Percentiles rank a stretch among this genome's conserved stretches.
phyloP scores from a whole-genome alignment of 2,113 vertebrate species.

The Uria lomvia region DNA sequence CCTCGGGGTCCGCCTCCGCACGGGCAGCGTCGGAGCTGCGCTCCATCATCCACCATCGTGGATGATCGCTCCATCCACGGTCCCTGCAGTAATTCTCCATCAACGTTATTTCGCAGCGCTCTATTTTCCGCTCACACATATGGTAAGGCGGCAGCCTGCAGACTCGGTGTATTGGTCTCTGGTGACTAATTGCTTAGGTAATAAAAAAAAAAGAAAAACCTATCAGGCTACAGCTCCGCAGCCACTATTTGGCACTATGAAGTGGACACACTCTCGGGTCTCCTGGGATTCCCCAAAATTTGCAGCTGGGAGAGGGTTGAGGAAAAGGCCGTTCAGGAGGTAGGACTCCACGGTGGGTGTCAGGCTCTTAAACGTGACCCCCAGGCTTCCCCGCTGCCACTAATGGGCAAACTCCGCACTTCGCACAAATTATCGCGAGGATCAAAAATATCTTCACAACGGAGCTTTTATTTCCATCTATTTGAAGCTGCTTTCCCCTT shows the following conservation, averaged over 20 bases:
- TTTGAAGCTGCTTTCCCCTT: slow-evolving; percentile 63
- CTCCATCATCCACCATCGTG: not conserved
- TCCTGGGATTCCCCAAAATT: not conserved
- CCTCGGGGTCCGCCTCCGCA: not conserved
- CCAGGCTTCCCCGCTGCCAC: not conserved
- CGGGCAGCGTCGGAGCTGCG: not conserved
- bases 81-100: not conserved
- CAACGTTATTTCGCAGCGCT: fast-evolving
- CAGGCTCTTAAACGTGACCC: not conserved
- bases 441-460: slow-evolving; percentile 56
- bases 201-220: not conserved
- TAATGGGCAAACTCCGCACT: not conserved
- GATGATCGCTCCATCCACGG: too few relatives aligned
- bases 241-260: not conserved
- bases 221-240: not conserved
- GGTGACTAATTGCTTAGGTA: not conserved
- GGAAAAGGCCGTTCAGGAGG: not conserved
- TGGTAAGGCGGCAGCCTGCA: not conserved
- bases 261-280: not conserved
- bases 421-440: not conserved
- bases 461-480: slow-evolving; percentile 44
- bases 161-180: not conserved
- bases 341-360: not conserved
- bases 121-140: fast-evolving
- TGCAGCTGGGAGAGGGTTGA: not conserved